Conservation (phyloP, 2,888 invertebrate genomes). For the Tholera decimalis region DNA sequence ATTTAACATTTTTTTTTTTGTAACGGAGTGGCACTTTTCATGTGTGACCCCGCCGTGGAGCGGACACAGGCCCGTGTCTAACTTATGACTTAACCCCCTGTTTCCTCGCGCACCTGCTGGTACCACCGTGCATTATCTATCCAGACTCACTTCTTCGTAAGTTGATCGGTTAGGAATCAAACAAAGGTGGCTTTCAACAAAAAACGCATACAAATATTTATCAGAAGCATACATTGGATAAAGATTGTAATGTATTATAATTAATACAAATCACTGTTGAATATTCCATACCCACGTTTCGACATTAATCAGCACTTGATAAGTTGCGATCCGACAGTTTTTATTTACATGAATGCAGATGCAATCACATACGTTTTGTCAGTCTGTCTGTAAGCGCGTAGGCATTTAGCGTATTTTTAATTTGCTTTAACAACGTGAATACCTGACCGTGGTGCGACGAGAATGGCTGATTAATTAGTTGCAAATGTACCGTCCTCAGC, state of each 20-base stretch:
- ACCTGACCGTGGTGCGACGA: constrained; percentile 50
- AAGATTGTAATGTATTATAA: constrained; percentile 33
- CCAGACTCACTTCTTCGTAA: no score
- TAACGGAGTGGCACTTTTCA: no score
- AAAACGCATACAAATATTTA: constrained; percentile 20
- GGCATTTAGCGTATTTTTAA: constrained; percentile 70
- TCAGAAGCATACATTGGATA: constrained; percentile 9
- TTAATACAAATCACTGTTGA: constrained; percentile 45
- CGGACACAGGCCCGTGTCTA: no score
- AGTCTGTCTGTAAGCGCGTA: constrained; percentile 52
- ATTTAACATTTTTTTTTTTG: no score
- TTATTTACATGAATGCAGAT: constrained; percentile 61
- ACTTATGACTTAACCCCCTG: no score
- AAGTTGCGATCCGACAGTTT: constrained; percentile 48
- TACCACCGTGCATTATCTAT: no score
- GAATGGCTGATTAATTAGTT: constrained; percentile 68
- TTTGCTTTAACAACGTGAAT: constrained; percentile 63
- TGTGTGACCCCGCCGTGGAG: no score
- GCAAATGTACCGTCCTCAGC: constrained; percentile 57
- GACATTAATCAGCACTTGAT: constrained; percentile 58
- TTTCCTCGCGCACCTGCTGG: no score
- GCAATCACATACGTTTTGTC: constrained; percentile 64
- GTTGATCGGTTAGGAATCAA: no score
- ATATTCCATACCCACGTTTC: constrained; percentile 58
- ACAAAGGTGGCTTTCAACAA: constrained; percentile 33